Evolutionary conservation across 2,888 invertebrate species (phyloP).

Genomic region (Scaptomyza tumidula): DNA sequence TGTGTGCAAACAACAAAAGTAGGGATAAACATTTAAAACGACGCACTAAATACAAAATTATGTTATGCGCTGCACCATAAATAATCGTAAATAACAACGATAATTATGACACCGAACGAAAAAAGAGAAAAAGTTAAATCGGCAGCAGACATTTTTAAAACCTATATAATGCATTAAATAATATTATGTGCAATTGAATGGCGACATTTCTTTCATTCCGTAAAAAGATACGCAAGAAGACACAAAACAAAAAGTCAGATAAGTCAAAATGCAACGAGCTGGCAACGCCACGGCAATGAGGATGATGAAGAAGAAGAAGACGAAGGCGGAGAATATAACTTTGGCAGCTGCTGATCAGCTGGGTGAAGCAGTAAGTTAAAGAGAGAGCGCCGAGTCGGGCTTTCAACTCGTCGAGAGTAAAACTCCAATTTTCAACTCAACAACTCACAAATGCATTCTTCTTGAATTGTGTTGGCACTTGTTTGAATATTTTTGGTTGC

Average conservation of each 20-base stretch:
- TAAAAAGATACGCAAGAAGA: not conserved
- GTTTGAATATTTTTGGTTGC: constrained; percentile 16
- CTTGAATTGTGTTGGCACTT: constrained; percentile 25
- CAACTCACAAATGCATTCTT: constrained; percentile 54
- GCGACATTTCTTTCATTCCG: not conserved
- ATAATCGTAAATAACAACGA: constrained; percentile 55
- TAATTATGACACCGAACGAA: constrained; percentile 24
- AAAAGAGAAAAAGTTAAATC: constrained; percentile 17
- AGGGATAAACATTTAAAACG: constrained; percentile 33
- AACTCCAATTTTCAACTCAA: constrained; percentile 33
- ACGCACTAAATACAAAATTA: constrained; percentile 48
- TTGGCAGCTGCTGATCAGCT: constrained; percentile 59
- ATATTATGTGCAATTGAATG: constrained; percentile 14
- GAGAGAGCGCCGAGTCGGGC: constrained; percentile 30
- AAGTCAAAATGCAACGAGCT: constrained; percentile 35
- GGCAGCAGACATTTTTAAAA: constrained; percentile 18
- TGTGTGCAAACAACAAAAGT: constrained; percentile 34
- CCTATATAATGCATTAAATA: constrained; percentile 21
- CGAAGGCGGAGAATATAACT: constrained; percentile 17
- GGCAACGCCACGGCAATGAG: constrained; percentile 39
- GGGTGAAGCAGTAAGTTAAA: constrained; percentile 21
- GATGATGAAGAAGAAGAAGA: constrained; percentile 12
- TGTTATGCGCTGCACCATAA: constrained; percentile 48
- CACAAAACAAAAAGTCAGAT: constrained; percentile 8
- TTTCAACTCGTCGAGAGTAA: constrained; percentile 22